Percentiles rank a stretch among this genome's conserved stretches.
Evolutionary conservation across 2,797 vertebrate genomes (phyloP).

Genomic region (Oreochromis grahami): DNA sequence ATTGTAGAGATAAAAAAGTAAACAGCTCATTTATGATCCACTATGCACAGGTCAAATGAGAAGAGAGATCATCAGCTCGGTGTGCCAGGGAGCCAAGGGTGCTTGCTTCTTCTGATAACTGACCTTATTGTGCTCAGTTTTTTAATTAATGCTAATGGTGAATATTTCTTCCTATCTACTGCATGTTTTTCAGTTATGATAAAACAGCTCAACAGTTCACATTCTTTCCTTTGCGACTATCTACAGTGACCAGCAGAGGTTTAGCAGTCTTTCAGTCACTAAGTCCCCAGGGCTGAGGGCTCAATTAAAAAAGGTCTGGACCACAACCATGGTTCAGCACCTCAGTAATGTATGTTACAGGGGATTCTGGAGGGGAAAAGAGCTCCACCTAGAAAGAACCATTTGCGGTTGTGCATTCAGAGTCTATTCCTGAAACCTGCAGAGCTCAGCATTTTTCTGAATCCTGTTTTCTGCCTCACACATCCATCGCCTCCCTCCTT

Average conservation of each 20-base stretch:
- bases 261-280: fast-evolving
- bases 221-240: background rate
- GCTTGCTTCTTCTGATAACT: background rate
- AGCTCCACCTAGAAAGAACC: fast-evolving
- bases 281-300: background rate
- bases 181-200: background rate
- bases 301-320: background rate
- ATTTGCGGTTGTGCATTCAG: background rate
- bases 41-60: fast-evolving
- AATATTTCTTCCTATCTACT: background rate
- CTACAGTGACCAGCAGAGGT: background rate
- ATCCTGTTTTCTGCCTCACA: background rate
- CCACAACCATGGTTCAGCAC: background rate
- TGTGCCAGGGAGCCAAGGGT: background rate
- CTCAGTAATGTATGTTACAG: background rate
- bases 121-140: background rate
- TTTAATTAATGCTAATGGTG: fast-evolving
- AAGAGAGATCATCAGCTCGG: fast-evolving
- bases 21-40: fast-evolving
- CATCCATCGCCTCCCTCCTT: fast-evolving
- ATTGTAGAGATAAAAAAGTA: background rate
- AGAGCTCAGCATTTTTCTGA: background rate
- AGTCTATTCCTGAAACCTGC: background rate
- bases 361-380: background rate
- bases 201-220: background rate